These are phyloP conservation scores for Callocephalon fimbriatum DNA, from an alignment of 2,113 vertebrate genomes.

Conservation along the genomic window DNA sequence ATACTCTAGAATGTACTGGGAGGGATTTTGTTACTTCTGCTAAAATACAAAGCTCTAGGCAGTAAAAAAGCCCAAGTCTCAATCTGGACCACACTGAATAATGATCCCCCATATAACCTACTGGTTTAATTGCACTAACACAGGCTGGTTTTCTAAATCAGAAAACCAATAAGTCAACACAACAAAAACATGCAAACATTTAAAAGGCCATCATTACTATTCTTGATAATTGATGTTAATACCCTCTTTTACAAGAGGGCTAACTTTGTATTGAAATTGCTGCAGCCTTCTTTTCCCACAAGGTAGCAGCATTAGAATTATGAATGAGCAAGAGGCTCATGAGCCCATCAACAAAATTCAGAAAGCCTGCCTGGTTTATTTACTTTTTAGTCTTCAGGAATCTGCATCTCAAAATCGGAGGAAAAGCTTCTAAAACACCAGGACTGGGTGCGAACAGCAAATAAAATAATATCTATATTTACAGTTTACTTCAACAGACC, in stretches of 20 bases:
- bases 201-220: neutral
- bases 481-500: neutral
- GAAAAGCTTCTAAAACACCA: neutral
- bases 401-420: neutral
- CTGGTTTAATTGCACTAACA: neutral
- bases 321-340: neutral
- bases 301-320: slow-evolving; percentile 22
- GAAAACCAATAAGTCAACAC: neutral
- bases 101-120: neutral
- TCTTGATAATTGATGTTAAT: neutral
- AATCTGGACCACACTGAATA: neutral
- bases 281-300: neutral
- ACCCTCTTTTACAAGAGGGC: neutral
- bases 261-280: neutral
- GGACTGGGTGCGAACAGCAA: neutral
- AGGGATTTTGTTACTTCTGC: neutral
- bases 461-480: neutral
- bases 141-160: neutral
- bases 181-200: neutral
- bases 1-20: neutral
- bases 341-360: neutral
- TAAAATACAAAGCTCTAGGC: neutral
- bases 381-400: neutral
- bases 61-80: neutral
- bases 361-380: neutral